Conservation (phyloP, 2,888 invertebrate species). For the Griposia aprilina region DNA sequence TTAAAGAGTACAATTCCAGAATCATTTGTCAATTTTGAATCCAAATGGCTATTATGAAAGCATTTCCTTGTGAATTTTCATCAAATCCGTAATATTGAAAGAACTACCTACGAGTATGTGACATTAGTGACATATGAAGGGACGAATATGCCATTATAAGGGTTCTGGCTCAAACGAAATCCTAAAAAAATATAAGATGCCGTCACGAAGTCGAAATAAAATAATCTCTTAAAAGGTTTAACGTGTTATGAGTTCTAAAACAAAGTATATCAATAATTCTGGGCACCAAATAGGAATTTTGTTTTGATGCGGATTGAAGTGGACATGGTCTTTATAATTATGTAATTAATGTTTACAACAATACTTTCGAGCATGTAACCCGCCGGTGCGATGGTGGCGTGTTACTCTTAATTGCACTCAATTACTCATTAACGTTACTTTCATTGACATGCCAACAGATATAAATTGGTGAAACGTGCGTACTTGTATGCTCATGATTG, state of each 20-base stretch:
- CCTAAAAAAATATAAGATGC: constrained; percentile 62
- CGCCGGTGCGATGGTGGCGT: constrained; percentile 48
- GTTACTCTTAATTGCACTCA: constrained; percentile 62
- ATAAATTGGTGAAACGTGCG: constrained; percentile 66
- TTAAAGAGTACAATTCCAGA: constrained; percentile 39
- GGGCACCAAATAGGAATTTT: constrained; percentile 4
- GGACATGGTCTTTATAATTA: constrained; percentile 23
- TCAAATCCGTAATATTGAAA: constrained; percentile 47
- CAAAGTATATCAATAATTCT: constrained; percentile 26
- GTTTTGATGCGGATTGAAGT: constrained; percentile 13
- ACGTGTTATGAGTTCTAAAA: constrained; percentile 44
- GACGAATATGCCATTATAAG: constrained; percentile 59
- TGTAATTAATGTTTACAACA: constrained; percentile 42
- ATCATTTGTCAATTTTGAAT: constrained; percentile 31
- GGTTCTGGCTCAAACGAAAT: constrained; percentile 49
- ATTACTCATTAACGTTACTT: constrained; percentile 65
- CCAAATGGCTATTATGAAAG: constrained; percentile 41
- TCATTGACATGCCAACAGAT: constrained; percentile 60
- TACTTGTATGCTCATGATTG: constrained; percentile 48
- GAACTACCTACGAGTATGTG: constrained; percentile 45
- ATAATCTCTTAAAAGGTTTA: constrained; percentile 58
- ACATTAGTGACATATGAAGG: constrained; percentile 57
- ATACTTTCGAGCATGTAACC: constrained; percentile 38
- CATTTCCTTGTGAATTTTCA: constrained; percentile 52
- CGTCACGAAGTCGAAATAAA: constrained; percentile 36